A percentile compares a stretch with the other conserved stretches of the same genome.
These are phyloP conservation scores for Amblyjoppa fuscipennis DNA, from an alignment of 2,888 invertebrate genomes.

Conservation along the genomic window DNA sequence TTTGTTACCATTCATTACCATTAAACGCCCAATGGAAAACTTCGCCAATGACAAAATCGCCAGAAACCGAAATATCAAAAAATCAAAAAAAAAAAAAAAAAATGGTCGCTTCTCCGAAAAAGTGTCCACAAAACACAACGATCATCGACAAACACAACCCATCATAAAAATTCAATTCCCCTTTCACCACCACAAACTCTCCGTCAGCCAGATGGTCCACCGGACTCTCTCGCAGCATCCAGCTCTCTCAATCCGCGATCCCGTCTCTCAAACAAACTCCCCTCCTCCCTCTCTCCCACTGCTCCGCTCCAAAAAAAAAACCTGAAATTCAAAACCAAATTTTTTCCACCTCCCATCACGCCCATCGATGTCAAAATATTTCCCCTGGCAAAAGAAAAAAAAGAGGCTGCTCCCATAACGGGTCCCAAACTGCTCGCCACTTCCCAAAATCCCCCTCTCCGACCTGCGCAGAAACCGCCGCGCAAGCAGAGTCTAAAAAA, in stretches of 20 bases:
- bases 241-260: neutral
- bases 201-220: neutral
- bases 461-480: too few species aligned
- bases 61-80: too few species aligned
- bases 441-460: too few species aligned
- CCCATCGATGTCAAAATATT: constrained; percentile 84
- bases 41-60: too few species aligned
- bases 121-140: too few species aligned
- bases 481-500: neutral
- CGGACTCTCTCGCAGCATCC: neutral
- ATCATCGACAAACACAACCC: too few species aligned
- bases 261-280: constrained; percentile 8
- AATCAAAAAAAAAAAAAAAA: too few species aligned
- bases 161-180: neutral
- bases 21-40: too few species aligned
- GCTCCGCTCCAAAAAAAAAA: neutral
- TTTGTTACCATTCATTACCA: too few species aligned
- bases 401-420: neutral
- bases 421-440: too few species aligned
- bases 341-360: constrained; percentile 73
- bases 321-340: constrained; percentile 64
- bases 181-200: neutral
- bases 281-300: neutral
- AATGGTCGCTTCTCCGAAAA: too few species aligned
- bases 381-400: constrained; percentile 67